Conservation (phyloP, 2,797 vertebrate species). For the Lycodopsis pacificus region DNA sequence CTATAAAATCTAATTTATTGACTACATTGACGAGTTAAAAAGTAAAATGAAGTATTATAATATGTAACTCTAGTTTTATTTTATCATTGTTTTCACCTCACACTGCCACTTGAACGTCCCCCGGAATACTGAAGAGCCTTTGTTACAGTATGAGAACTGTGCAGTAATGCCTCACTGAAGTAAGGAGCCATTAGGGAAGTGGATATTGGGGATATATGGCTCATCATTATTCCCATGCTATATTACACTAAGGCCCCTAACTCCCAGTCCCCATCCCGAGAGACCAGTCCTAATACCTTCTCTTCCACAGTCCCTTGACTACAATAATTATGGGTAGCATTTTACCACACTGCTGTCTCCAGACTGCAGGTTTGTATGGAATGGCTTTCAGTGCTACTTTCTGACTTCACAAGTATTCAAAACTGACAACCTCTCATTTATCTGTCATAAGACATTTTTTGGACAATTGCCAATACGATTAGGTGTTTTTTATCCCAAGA, state of each 20-base stretch:
- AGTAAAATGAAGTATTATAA: background rate
- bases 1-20: background rate
- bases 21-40: background rate
- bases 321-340: slow-evolving; percentile 77
- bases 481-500: slow-evolving; percentile 28
- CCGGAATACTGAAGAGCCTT: slow-evolving; percentile 4
- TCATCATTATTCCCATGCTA: slow-evolving; percentile 76
- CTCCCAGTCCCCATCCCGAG: slow-evolving; percentile 67
- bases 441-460: slow-evolving; percentile 42
- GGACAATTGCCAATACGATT: slow-evolving; percentile 37
- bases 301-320: slow-evolving; percentile 78
- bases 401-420: slow-evolving; percentile 20
- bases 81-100: background rate
- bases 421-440: slow-evolving; percentile 51
- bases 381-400: slow-evolving; percentile 45
- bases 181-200: slow-evolving; percentile 64
- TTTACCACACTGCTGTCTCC: slow-evolving; percentile 62
- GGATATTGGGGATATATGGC: slow-evolving; percentile 68
- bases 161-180: slow-evolving; percentile 48
- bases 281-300: slow-evolving; percentile 70
- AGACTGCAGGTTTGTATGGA: slow-evolving; percentile 58
- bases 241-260: slow-evolving; percentile 73
- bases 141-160: slow-evolving; percentile 24
- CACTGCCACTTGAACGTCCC: background rate
- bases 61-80: background rate